A percentile compares a stretch with the other conserved stretches of the same genome.
Conservation (phyloP, 1,140 invertebrate genomes). For the Ladona fulva region DNA sequence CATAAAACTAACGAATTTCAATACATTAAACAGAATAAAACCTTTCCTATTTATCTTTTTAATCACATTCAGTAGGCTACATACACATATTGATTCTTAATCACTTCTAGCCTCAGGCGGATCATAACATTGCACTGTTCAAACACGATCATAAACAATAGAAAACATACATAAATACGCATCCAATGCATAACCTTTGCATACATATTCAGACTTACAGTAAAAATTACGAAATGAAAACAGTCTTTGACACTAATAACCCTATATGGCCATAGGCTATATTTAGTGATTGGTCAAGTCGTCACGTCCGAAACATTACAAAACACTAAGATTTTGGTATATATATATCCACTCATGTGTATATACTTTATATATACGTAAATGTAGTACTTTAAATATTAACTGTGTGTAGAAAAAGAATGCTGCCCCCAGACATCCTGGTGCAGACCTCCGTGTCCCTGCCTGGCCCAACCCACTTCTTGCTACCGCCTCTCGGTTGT, state of each 20-base stretch:
- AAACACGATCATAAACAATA: background rate
- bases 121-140: conserved; percentile 3
- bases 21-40: conserved; percentile 4
- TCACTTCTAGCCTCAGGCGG: background rate
- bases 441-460: background rate
- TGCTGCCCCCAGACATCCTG: background rate
- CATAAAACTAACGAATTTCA: background rate
- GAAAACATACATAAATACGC: background rate
- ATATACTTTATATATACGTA: background rate
- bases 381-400: background rate
- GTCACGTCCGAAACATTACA: background rate
- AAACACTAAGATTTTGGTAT: conserved; percentile 7
- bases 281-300: background rate
- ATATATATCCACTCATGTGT: background rate
- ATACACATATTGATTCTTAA: background rate
- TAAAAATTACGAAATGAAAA: background rate
- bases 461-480: background rate
- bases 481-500: background rate
- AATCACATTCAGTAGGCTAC: background rate
- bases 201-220: background rate
- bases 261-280: background rate
- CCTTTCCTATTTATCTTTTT: conserved; percentile 2
- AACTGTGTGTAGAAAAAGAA: conserved; percentile 6
- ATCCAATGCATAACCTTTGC: background rate
- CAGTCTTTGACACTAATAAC: background rate